Evolutionary conservation across 2,888 invertebrate genomes (phyloP).

Genomic region (Chaetogeoica ovagalla): DNA sequence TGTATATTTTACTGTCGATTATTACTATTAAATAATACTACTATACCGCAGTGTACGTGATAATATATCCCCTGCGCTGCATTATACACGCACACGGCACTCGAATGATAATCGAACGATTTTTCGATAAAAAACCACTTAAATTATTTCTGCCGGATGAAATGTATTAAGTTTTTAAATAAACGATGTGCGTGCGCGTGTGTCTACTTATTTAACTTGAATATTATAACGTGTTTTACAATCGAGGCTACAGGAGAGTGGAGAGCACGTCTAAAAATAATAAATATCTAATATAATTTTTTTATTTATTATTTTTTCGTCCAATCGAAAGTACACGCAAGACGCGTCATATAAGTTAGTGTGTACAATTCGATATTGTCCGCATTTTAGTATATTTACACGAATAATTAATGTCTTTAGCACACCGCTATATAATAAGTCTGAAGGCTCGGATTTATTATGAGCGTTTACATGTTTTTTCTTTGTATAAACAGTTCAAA

Average conservation of each 20-base stretch:
- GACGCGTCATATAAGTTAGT: too few species aligned
- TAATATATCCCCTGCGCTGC: background rate
- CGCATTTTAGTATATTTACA: background rate
- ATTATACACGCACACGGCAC: background rate
- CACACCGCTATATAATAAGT: too few species aligned
- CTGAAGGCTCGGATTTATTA: too few species aligned
- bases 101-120: background rate
- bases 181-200: background rate
- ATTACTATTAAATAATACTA: too few species aligned
- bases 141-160: background rate
- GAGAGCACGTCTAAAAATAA: background rate
- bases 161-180: background rate
- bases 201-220: background rate
- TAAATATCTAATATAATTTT: background rate
- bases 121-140: slow-evolving; percentile 19
- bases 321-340: background rate
- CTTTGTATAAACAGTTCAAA: too few species aligned
- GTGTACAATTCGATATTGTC: background rate
- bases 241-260: too few species aligned
- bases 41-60: background rate
- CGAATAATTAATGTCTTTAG: background rate
- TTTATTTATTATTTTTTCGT: background rate
- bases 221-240: background rate
- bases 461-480: too few species aligned
- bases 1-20: too few species aligned